A percentile compares a stretch with the other conserved stretches of the same genome.
Conservation (phyloP, 2,113 vertebrate genomes). For the Anarhynchus alexandrinus region DNA sequence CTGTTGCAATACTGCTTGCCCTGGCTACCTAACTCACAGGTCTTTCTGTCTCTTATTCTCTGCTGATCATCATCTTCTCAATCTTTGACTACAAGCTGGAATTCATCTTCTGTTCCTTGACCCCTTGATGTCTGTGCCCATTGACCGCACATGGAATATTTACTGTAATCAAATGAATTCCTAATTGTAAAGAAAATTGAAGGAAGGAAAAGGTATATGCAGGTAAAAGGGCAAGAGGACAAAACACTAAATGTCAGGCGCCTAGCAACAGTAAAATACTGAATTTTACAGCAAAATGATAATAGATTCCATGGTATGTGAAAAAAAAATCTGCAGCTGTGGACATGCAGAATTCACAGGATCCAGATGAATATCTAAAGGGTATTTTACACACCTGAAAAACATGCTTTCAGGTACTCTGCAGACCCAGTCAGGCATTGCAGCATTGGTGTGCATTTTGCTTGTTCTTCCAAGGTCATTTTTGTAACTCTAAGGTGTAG, state of each 20-base stretch:
- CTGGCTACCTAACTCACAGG: not conserved
- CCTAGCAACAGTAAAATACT: conserved; percentile 52
- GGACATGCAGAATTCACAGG: not conserved
- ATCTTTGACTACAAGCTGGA: not conserved
- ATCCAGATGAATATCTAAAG: not conserved
- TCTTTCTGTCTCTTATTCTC: not conserved
- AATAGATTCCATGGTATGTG: not conserved
- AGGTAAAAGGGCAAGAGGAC: conserved; percentile 44
- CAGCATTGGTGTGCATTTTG: not conserved
- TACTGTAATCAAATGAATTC: conserved; percentile 15
- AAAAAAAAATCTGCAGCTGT: not conserved
- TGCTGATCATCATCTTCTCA: not conserved
- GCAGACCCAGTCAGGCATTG: not conserved
- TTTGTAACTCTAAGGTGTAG: not conserved
- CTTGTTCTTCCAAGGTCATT: conserved; percentile 19
- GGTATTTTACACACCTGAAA: conserved; percentile 4
- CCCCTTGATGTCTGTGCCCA: not conserved
- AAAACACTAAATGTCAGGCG: conserved; percentile 14
- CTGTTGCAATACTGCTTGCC: not conserved
- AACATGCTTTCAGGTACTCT: conserved; percentile 9
- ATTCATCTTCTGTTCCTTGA: not conserved
- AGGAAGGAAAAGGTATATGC: not conserved
- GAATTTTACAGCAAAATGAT: conserved; percentile 27
- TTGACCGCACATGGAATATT: not conserved
- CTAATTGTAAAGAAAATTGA: conserved; percentile 22